Conservation (phyloP, 2,113 vertebrate species). For the Dasyornis broadbenti region DNA sequence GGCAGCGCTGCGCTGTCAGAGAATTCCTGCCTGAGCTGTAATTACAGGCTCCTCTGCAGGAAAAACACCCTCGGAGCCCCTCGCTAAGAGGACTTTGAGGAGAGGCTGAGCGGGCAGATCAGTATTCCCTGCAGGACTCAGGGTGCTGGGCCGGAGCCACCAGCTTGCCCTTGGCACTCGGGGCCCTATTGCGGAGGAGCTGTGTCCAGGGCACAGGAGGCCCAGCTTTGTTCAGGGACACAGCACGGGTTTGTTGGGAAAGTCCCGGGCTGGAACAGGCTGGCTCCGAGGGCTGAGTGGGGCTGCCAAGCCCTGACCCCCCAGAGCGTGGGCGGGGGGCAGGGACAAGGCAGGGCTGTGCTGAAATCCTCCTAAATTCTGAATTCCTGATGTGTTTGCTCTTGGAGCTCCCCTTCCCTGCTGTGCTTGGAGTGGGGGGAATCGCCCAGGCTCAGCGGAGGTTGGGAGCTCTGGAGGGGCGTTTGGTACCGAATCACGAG, state of each 20-base stretch:
- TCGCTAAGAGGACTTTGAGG: neutral
- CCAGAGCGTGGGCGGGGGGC: neutral
- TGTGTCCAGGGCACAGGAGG: neutral
- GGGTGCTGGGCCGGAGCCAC: neutral
- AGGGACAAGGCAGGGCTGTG: neutral
- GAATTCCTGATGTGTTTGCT: fast-evolving
- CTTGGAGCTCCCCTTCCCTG: neutral
- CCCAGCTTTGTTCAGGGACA: constrained; percentile 24
- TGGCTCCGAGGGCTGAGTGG: neutral
- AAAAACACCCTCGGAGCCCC: neutral
- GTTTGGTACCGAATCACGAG: fast-evolving
- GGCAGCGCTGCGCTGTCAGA: neutral
- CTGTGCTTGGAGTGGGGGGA: neutral
- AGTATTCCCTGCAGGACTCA: neutral
- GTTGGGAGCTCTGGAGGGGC: neutral
- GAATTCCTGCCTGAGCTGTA: neutral
- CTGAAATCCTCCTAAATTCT: neutral
- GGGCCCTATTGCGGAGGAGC: neutral
- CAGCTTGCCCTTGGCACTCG: neutral
- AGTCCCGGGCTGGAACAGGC: neutral
- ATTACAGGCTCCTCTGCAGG: neutral
- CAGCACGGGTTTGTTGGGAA: constrained; percentile 35
- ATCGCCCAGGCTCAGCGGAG: fast-evolving
- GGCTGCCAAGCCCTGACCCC: neutral
- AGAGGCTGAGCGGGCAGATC: neutral